Percentiles rank a stretch among this genome's conserved stretches.
Evolutionary conservation across 2,888 invertebrate genomes (phyloP).

Genomic region (Lagria hirta): DNA sequence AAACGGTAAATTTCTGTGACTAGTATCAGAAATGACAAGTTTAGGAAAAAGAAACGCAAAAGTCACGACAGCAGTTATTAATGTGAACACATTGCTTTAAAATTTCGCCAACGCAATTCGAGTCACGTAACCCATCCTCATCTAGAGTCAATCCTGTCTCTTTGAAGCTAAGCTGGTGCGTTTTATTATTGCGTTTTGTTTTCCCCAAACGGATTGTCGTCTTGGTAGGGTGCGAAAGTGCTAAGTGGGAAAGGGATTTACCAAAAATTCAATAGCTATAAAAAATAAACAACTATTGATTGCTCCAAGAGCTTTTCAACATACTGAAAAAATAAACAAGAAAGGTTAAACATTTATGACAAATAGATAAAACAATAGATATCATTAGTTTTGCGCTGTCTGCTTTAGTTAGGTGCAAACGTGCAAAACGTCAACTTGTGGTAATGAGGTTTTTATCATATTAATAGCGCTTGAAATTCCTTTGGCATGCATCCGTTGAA

Average conservation of each 20-base stretch:
- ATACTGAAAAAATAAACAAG: too few relatives aligned
- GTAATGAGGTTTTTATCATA: constrained; percentile 38
- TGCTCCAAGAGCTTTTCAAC: too few relatives aligned
- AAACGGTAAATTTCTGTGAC: too few relatives aligned
- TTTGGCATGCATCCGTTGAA: constrained; percentile 11
- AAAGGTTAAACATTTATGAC: too few relatives aligned
- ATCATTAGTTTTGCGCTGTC: too few relatives aligned
- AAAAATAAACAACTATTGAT: too few relatives aligned
- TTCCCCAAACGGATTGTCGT: too few relatives aligned
- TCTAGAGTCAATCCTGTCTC: constrained; percentile 18
- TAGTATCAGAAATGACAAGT: constrained; percentile 5
- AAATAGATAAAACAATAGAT: too few relatives aligned
- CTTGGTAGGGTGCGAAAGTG: too few relatives aligned
- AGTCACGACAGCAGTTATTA: constrained; percentile 11
- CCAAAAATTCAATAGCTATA: too few relatives aligned
- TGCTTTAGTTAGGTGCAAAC: too few relatives aligned
- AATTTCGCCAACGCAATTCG: constrained; percentile 12
- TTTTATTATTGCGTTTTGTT: constrained; percentile 18
- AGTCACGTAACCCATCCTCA: constrained; percentile 14
- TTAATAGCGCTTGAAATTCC: constrained; percentile 22
- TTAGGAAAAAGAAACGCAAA: constrained; percentile 6
- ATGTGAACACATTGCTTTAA: constrained; percentile 9
- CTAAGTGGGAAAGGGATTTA: too few relatives aligned
- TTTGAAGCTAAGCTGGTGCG: constrained; percentile 15
- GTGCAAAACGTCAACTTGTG: constrained; percentile 30